Percentiles rank a stretch among this genome's conserved stretches.
Evolutionary conservation across 2,797 vertebrate genomes (phyloP).

Genomic region (Sciurus carolinensis): DNA sequence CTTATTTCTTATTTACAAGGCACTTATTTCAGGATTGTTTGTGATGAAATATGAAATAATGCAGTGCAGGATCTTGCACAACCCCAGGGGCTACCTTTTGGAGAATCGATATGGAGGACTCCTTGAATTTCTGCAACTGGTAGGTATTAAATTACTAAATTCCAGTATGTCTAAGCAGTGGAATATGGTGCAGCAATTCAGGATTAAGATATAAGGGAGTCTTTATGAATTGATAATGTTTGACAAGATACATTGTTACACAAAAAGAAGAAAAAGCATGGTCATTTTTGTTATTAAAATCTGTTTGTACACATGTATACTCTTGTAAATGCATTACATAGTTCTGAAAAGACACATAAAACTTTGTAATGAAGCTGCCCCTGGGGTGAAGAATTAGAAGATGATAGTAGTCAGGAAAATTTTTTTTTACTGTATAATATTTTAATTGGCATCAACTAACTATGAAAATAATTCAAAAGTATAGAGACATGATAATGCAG

Average conservation of each 20-base stretch:
- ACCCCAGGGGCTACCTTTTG: neutral
- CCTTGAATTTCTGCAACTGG: neutral
- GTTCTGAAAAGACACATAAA: neutral
- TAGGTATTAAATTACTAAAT: neutral
- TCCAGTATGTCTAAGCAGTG: neutral
- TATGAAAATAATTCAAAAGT: constrained; percentile 29
- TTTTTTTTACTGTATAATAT: neutral
- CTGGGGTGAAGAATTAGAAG: neutral
- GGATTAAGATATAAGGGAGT: neutral
- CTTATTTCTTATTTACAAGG: neutral
- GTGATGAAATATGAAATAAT: neutral
- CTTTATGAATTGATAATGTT: neutral
- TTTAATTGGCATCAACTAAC: neutral
- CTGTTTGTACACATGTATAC: neutral
- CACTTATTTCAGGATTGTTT: neutral
- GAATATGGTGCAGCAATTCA: neutral
- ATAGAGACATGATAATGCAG: neutral
- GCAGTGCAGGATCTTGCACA: neutral
- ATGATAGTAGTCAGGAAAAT: neutral
- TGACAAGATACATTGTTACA: neutral
- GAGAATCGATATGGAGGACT: neutral
- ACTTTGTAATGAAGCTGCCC: neutral
- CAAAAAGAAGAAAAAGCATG: neutral
- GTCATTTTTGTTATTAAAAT: neutral
- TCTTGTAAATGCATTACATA: neutral